Conservation (phyloP, 2,113 vertebrate genomes). For the Phylloscopus trochiloides region DNA sequence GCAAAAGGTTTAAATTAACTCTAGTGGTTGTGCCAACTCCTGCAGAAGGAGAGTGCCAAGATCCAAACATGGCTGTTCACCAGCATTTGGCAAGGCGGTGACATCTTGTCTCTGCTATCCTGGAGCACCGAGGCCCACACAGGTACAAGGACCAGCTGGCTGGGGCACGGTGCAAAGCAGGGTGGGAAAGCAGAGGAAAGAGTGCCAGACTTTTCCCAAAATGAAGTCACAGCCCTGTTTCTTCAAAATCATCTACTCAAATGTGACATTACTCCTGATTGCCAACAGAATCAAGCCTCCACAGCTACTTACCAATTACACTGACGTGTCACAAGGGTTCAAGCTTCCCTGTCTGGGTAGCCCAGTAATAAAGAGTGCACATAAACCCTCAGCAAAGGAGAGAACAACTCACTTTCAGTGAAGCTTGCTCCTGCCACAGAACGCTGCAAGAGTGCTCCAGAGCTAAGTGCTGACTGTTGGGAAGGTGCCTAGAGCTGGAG, state of each 20-base stretch:
- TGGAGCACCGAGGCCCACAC: conserved; percentile 2
- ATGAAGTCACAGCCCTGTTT: background rate
- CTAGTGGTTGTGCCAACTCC: conserved; percentile 28
- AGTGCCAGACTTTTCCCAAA: background rate
- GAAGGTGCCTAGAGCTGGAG: background rate
- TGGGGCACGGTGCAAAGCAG: conserved; percentile 6
- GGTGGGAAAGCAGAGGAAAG: background rate
- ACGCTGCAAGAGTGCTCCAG: background rate
- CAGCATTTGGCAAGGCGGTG: conserved; percentile 9
- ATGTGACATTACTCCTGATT: background rate
- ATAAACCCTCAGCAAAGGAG: background rate
- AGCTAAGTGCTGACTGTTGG: background rate
- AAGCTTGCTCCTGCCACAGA: background rate
- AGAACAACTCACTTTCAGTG: background rate
- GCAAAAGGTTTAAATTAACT: conserved; percentile 21
- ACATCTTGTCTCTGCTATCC: background rate
- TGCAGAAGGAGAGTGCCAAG: background rate
- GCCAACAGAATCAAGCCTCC: background rate
- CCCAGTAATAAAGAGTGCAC: background rate
- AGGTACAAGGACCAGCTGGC: conserved; percentile 28
- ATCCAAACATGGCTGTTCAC: background rate
- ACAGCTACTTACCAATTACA: background rate
- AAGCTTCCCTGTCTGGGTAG: background rate
- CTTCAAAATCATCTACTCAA: background rate
- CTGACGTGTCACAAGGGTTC: background rate